phyloP scores from a whole-genome alignment of 2,113 vertebrate genomes.

The Steatornis caripensis region DNA sequence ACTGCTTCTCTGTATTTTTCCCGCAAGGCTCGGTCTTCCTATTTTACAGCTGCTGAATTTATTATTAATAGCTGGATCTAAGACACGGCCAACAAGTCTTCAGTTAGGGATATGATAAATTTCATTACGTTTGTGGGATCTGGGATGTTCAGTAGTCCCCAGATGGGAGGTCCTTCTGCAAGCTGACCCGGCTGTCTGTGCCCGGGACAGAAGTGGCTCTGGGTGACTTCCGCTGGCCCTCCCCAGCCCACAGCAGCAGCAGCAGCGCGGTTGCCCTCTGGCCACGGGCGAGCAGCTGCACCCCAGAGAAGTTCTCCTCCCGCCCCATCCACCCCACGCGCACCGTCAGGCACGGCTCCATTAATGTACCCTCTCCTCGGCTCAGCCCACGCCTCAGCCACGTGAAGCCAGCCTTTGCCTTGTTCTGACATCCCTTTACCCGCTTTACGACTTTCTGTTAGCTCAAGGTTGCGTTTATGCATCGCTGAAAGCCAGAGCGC shows the following conservation, averaged over 20 bases:
- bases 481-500: neutral
- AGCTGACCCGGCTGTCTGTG: neutral
- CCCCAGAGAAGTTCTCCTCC: neutral
- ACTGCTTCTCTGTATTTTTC: neutral
- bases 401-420: neutral
- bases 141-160: neutral
- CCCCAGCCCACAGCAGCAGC: neutral
- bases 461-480: neutral
- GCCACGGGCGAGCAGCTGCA: neutral
- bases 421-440: neutral
- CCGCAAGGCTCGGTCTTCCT: neutral
- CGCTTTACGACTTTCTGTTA: neutral
- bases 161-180: neutral
- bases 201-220: neutral
- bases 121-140: accelerated
- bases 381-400: accelerated
- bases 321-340: accelerated
- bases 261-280: too few species aligned
- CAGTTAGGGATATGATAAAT: neutral
- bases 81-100: neutral
- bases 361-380: accelerated
- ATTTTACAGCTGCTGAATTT: neutral
- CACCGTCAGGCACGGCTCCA: neutral
- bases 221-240: neutral
- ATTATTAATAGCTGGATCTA: neutral